Evolutionary conservation across 2,797 vertebrate genomes (phyloP).

Genomic region (Protosalanx chinensis): DNA sequence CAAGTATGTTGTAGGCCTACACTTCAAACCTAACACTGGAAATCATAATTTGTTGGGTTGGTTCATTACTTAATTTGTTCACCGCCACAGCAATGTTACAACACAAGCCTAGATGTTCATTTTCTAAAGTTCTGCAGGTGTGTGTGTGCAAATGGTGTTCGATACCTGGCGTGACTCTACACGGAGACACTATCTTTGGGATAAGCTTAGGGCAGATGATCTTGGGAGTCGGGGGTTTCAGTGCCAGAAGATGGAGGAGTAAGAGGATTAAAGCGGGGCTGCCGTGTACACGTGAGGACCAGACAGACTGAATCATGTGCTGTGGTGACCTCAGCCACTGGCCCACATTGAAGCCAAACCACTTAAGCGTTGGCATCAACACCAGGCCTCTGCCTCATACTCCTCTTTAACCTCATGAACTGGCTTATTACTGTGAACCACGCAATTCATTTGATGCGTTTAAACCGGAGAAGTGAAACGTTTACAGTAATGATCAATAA

Average conservation of each 20-base stretch:
- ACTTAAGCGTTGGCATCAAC: constrained; percentile 21
- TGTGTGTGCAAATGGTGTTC: constrained; percentile 38
- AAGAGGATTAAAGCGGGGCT: constrained; percentile 67
- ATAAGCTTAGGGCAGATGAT: constrained; percentile 63
- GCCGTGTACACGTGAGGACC: constrained; percentile 54
- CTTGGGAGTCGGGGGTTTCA: constrained; percentile 55
- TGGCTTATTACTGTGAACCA: neutral
- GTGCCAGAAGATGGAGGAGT: constrained; percentile 60
- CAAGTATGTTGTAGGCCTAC: neutral
- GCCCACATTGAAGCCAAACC: constrained; percentile 56
- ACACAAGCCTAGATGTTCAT: neutral
- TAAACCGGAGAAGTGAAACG: neutral
- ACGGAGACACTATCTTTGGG: constrained; percentile 52
- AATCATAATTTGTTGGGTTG: no score
- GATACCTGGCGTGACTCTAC: constrained; percentile 63
- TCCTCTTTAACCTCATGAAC: constrained; percentile 16
- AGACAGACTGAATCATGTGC: constrained; percentile 56
- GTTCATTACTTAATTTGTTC: no score
- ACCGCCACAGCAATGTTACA: neutral
- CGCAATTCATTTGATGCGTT: neutral
- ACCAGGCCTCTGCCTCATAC: constrained; percentile 2
- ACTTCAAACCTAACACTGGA: neutral
- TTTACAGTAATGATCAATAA: neutral
- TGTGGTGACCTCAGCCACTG: constrained; percentile 43
- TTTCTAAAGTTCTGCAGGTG: neutral